phyloP scores from a whole-genome alignment of 2,797 vertebrate genomes.

The Gobio occitaniae region DNA sequence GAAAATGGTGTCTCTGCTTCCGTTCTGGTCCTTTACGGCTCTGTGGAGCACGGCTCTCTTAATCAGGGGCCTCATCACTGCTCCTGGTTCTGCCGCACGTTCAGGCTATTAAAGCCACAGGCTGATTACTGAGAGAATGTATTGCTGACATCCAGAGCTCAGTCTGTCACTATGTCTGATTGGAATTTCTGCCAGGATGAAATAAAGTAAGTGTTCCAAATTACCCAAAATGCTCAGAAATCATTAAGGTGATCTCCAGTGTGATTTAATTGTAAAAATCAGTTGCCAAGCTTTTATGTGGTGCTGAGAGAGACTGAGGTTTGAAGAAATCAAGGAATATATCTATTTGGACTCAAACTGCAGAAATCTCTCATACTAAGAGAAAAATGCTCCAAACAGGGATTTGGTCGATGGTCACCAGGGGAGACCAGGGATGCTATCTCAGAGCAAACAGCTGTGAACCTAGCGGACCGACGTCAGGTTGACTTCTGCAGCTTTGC shows the following conservation, averaged over 20 bases:
- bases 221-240: conserved; percentile 14
- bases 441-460: conserved; percentile 58
- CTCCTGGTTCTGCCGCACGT: conserved; percentile 77
- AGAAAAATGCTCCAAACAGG: conserved; percentile 9
- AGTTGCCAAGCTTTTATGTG: background rate
- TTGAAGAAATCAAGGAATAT: conserved; percentile 19
- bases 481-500: conserved; percentile 52
- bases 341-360: conserved; percentile 33
- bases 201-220: conserved; percentile 34
- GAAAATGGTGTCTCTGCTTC: conserved; percentile 74
- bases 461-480: conserved; percentile 42
- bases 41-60: conserved; percentile 74
- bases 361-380: conserved; percentile 11
- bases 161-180: conserved; percentile 72
- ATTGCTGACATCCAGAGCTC: conserved; percentile 66
- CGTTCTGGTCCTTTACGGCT: conserved; percentile 70
- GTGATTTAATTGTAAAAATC: conserved; percentile 3
- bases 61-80: conserved; percentile 80
- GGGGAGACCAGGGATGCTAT: conserved; percentile 49
- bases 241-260: conserved; percentile 9
- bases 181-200: conserved; percentile 63
- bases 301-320: background rate
- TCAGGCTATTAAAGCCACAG: conserved; percentile 76
- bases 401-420: conserved; percentile 36
- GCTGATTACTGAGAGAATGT: conserved; percentile 81